These are phyloP conservation scores for Chauna torquata DNA, from an alignment of 2,113 vertebrate genomes.

Conservation along the genomic window DNA sequence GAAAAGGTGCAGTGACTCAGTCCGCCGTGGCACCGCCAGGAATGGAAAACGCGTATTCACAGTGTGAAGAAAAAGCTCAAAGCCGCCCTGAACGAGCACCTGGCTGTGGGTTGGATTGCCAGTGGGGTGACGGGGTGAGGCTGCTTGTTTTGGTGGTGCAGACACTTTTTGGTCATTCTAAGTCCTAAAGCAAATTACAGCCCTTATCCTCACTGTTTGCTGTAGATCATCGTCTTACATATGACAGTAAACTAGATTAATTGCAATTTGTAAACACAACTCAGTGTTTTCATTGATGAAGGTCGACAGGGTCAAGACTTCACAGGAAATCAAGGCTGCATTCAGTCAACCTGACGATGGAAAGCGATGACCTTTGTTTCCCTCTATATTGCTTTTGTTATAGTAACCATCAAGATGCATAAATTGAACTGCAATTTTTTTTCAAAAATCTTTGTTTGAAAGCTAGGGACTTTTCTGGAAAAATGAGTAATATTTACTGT, in stretches of 20 bases:
- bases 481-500: neutral
- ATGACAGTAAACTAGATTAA: neutral
- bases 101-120: neutral
- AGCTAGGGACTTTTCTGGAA: neutral
- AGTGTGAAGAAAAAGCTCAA: neutral
- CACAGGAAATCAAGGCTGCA: neutral
- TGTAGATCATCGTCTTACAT: neutral
- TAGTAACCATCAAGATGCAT: neutral
- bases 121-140: rapidly evolving
- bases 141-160: neutral
- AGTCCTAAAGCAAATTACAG: neutral
- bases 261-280: neutral
- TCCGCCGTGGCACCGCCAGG: rapidly evolving
- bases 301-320: neutral
- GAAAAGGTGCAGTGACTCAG: neutral
- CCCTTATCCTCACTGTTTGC: neutral
- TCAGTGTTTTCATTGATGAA: neutral
- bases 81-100: neutral
- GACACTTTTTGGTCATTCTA: neutral
- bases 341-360: neutral
- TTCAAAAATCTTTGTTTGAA: neutral
- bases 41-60: neutral
- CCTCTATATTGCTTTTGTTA: neutral
- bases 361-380: neutral
- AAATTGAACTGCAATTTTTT: neutral